phyloP scores from a whole-genome alignment of 2,888 invertebrate species.

The Drepana falcataria region DNA sequence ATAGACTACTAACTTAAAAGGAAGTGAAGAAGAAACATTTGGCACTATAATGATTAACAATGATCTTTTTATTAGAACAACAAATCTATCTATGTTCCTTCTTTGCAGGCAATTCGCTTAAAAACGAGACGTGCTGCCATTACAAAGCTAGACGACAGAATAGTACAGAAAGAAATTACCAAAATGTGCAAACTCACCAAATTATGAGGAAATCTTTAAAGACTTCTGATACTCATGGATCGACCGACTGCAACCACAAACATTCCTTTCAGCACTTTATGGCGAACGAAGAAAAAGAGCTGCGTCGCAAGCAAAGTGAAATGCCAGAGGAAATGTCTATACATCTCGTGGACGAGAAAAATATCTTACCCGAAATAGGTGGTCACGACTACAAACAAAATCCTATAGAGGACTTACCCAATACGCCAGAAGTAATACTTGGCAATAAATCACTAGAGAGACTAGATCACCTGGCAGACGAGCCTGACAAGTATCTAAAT shows the following conservation, averaged over 20 bases:
- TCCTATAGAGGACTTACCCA: neutral
- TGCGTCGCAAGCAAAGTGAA: neutral
- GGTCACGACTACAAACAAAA: neutral
- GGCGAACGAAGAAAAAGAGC: neutral
- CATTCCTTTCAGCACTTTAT: neutral
- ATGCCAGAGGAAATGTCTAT: neutral
- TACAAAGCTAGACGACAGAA: constrained; percentile 17
- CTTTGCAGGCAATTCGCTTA: constrained; percentile 45
- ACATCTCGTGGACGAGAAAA: neutral
- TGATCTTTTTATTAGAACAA: too few relatives aligned
- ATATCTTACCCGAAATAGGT: neutral
- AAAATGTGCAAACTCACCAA: constrained; percentile 7
- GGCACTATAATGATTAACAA: too few relatives aligned
- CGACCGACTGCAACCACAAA: neutral
- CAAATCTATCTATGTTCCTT: neutral
- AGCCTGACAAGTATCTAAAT: neutral
- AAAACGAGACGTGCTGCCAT: constrained; percentile 31
- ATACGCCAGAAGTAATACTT: neutral
- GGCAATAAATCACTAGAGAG: neutral
- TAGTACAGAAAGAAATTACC: constrained; percentile 14
- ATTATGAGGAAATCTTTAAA: neutral
- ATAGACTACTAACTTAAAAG: too few relatives aligned
- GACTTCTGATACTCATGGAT: neutral
- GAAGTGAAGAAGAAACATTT: too few relatives aligned
- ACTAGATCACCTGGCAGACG: neutral